Percentiles rank a stretch among this genome's conserved stretches.
phyloP scores from a whole-genome alignment of 2,113 vertebrate species.

The Cryptoleucopteryx plumbea region DNA sequence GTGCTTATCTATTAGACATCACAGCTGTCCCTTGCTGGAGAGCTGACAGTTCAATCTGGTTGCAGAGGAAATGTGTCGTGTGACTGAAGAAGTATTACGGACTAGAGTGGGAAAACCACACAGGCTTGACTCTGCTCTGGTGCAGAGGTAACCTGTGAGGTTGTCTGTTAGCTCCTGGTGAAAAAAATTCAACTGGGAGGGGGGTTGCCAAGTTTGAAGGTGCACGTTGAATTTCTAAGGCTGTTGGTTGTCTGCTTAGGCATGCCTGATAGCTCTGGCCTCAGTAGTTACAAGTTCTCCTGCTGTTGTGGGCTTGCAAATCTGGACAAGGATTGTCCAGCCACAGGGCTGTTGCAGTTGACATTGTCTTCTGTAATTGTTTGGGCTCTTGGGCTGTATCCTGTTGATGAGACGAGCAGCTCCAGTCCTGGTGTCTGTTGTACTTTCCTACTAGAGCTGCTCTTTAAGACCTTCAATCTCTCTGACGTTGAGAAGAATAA shows the following conservation, averaged over 20 bases:
- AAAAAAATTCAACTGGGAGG: neutral
- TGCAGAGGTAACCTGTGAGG: neutral
- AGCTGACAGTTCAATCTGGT: neutral
- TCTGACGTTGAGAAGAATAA: neutral
- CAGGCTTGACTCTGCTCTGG: neutral
- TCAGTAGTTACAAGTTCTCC: neutral
- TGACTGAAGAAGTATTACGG: neutral
- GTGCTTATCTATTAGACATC: neutral
- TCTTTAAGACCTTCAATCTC: neutral
- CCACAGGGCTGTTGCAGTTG: rapidly evolving
- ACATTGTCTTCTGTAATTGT: neutral
- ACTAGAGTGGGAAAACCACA: neutral
- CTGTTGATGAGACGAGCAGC: neutral
- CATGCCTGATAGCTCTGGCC: neutral
- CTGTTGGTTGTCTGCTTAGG: neutral
- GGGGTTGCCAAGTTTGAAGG: neutral
- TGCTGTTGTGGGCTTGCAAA: neutral
- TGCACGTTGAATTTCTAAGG: neutral
- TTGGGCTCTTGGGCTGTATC: neutral
- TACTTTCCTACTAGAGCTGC: neutral
- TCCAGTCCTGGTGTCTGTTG: neutral
- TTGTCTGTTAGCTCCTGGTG: neutral
- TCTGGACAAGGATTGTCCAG: neutral
- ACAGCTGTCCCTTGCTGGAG: neutral
- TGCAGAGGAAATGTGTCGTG: neutral